Evolutionary conservation across 35 echinoderm and acorn worm genomes (phyloP), one percentile per base, ranked within the genome.

Genomic region (Lytechinus variegatus): DNA sequence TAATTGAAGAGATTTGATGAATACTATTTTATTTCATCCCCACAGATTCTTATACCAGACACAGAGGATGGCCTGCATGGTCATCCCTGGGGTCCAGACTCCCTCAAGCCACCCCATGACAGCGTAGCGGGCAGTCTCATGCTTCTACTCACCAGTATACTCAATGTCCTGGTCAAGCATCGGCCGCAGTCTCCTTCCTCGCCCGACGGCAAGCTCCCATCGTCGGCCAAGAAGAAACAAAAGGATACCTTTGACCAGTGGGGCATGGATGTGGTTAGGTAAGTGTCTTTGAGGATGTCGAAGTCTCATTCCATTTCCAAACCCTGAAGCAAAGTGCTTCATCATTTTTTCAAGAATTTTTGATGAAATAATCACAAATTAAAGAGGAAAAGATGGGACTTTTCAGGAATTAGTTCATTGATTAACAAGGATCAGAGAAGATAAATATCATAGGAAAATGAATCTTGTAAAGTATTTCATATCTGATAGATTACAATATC

Each of bases 171-270:
- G 92, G 94, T 97, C 92, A 96, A 97, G 94, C 95, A 99, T 87
- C 95, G 95, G 60, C 95, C 96, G 28, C 95, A 97, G 28, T 95
- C 72, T 60, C 89, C 97, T 3, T 96, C 95, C 55, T 79, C 96
- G 1, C 87, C 94, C 9, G 95, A 95, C 9, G 96, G 94, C 52
- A 97, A 96, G 94, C 95, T 95, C 1, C 88, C 95, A 14, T 95
- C 94, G 9, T 91, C 54, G 19, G 97, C 97, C 55, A 96, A 99
- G 89, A 96, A 97, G 94, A 99, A 97, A 87, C 97, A 98, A 29
- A 97, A 95, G 19, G 98, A 99, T 21, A 97, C 95, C 9, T 99
- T 99, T 95, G 97, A 99, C 58, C 98, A 99, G 52, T 97, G 98
- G 96, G 98, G 97, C 1, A 72, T 91, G 57, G 98, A 99, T 92